Percentiles rank a stretch among this genome's conserved stretches.
Conservation (phyloP, 2,888 invertebrate genomes). For the Mythimna loreyi region DNA sequence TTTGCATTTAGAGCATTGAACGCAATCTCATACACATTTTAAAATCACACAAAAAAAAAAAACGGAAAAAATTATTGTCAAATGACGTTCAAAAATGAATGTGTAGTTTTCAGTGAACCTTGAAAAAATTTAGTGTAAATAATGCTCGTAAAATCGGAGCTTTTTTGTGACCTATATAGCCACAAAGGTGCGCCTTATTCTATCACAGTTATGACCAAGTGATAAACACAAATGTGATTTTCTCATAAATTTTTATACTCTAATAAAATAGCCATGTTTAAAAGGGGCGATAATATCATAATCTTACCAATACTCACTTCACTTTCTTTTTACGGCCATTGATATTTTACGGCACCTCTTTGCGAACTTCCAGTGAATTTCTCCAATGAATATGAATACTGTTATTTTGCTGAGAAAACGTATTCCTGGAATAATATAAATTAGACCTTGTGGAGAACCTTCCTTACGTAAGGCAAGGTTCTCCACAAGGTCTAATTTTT, state of each 20-base stretch:
- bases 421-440: not conserved
- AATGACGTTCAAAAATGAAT: not conserved
- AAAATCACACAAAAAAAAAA: too few relatives aligned
- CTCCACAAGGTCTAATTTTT: not conserved
- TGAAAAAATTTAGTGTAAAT: constrained; percentile 12
- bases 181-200: constrained; percentile 14
- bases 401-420: not conserved
- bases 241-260: constrained; percentile 34
- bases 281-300: constrained; percentile 19
- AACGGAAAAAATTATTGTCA: too few relatives aligned
- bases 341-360: constrained; percentile 10
- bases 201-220: constrained; percentile 33
- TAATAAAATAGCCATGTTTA: constrained; percentile 26
- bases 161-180: constrained; percentile 14
- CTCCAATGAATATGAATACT: not conserved
- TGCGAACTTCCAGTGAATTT: constrained; percentile 10
- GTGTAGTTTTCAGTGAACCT: not conserved
- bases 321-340: constrained; percentile 12
- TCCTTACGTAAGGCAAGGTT: too few relatives aligned
- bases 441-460: too few relatives aligned
- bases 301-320: constrained; percentile 18
- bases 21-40: too few relatives aligned
- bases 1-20: too few relatives aligned
- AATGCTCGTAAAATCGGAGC: constrained; percentile 26
- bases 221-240: constrained; percentile 52